Percentiles rank a stretch among this genome's conserved stretches.
Conservation (phyloP, 2,113 vertebrate genomes). For the Sebastes fasciatus region DNA sequence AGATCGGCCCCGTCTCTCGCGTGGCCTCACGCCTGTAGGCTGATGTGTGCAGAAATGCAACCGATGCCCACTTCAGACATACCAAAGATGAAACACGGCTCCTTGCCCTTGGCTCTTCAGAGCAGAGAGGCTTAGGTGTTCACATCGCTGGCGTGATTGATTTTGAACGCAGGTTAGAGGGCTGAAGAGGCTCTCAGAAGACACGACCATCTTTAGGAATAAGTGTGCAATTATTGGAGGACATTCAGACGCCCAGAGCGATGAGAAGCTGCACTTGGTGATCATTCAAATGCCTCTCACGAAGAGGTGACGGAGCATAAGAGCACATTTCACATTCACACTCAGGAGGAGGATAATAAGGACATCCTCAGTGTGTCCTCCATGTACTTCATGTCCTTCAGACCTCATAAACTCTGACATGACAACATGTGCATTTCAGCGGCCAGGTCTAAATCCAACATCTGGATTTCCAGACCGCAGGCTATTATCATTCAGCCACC, state of each 20-base stretch:
- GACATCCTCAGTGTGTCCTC: conserved; percentile 1
- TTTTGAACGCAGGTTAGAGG: not conserved
- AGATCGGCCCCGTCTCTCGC: conserved; percentile 19
- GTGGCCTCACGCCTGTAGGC: conserved; percentile 47
- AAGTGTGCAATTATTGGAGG: conserved; percentile 17
- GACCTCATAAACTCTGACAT: conserved; percentile 12
- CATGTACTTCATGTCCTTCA: conserved; percentile 7
- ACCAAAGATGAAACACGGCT: conserved; percentile 22
- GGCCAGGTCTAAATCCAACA: not conserved
- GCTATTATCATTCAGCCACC: conserved; percentile 16
- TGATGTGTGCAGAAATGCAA: conserved; percentile 51
- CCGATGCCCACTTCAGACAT: conserved; percentile 67
- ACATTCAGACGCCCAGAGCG: not conserved
- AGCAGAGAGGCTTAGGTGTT: conserved; percentile 13
- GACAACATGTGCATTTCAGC: conserved; percentile 14
- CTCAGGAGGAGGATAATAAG: not conserved
- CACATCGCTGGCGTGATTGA: not conserved
- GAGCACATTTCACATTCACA: conserved; percentile 7
- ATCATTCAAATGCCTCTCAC: conserved; percentile 32
- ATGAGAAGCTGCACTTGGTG: conserved; percentile 1
- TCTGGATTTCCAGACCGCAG: conserved; percentile 18
- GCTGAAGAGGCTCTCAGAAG: conserved; percentile 15
- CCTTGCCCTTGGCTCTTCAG: not conserved
- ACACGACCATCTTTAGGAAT: conserved; percentile 21
- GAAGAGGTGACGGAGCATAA: conserved; percentile 7